Conservation (phyloP, 2,888 invertebrate genomes). For the Gisinianus flammeolus region DNA sequence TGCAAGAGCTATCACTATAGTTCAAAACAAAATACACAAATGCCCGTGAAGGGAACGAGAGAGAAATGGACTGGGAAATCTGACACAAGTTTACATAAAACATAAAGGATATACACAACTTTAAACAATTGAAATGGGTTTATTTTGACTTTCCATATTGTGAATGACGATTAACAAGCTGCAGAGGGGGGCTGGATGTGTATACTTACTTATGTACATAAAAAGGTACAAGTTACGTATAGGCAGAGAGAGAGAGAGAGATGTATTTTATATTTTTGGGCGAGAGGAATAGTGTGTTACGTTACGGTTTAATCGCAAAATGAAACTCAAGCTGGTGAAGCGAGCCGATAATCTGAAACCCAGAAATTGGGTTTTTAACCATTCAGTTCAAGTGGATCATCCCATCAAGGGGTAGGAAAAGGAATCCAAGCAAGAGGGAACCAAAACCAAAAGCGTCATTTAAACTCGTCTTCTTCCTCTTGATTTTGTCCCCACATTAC, state of each 20-base stretch:
- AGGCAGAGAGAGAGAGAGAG: conserved; percentile 5
- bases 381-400: conserved; percentile 38
- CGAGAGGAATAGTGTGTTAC: conserved; percentile 7
- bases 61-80: neutral
- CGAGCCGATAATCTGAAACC: conserved; percentile 42
- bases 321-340: conserved; percentile 40
- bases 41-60: neutral
- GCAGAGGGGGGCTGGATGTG: neutral
- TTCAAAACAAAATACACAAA: too few species aligned
- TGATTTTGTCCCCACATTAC: conserved; percentile 16
- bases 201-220: too few species aligned
- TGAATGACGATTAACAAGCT: conserved; percentile 26
- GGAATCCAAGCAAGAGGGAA: neutral
- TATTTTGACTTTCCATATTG: conserved; percentile 6
- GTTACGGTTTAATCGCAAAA: conserved; percentile 37
- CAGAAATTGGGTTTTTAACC: conserved; percentile 44
- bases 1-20: too few species aligned
- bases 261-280: too few species aligned
- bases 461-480: conserved; percentile 15
- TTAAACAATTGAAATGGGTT: neutral
- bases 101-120: neutral
- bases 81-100: neutral
- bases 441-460: conserved; percentile 19
- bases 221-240: neutral
- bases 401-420: conserved; percentile 28